Percentiles rank a stretch among this genome's conserved stretches.
Conservation (phyloP, 2,113 vertebrate species). For the Ahaetulla prasina region DNA sequence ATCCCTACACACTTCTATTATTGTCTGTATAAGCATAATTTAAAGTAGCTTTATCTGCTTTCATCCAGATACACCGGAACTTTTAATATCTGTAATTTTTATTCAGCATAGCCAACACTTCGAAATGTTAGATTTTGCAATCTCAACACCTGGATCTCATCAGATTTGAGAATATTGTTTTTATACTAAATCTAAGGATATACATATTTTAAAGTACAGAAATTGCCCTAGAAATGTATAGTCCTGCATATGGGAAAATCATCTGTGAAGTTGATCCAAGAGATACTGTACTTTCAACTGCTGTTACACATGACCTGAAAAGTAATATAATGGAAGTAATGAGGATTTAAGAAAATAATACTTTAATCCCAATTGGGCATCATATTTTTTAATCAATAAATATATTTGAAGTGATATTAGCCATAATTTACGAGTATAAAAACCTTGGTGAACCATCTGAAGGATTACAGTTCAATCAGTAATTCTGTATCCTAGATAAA, state of each 20-base stretch:
- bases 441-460: not conserved
- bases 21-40: not conserved
- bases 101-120: not conserved
- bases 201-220: not conserved
- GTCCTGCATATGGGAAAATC: not conserved
- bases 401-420: not conserved
- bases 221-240: not conserved
- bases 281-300: constrained; percentile 13
- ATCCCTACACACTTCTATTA: not conserved
- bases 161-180: not conserved
- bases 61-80: not conserved
- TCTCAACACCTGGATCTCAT: not conserved
- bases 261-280: not conserved
- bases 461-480: not conserved
- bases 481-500: not conserved
- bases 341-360: not conserved
- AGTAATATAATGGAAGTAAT: not conserved
- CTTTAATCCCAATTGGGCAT: not conserved
- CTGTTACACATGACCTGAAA: constrained; percentile 12
- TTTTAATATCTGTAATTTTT: not conserved
- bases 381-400: not conserved
- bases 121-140: not conserved
- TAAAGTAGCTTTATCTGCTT: not conserved
- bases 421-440: not conserved
- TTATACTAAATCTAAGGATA: not conserved